Conservation (phyloP, 2,797 vertebrate species). For the Zenarchopterus dispar region DNA sequence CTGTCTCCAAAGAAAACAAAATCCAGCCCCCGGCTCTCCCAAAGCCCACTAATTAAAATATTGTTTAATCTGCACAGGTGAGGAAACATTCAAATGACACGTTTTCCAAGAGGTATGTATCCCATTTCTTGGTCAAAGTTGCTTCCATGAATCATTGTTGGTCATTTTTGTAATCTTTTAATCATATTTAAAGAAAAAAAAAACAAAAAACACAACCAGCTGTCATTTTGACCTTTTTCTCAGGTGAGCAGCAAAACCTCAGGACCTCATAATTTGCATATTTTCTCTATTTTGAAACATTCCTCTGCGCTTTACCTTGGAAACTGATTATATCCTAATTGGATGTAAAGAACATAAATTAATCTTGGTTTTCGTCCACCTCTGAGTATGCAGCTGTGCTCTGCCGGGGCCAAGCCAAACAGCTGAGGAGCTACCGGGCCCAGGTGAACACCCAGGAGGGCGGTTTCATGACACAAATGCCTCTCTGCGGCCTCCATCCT, state of each 20-base stretch:
- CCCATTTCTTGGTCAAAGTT: neutral
- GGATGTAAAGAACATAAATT: slow-evolving; percentile 48
- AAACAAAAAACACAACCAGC: neutral
- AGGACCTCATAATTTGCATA: slow-evolving; percentile 23
- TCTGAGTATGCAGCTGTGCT: slow-evolving; percentile 47
- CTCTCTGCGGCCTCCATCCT: slow-evolving; percentile 25
- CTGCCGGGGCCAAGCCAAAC: slow-evolving; percentile 66
- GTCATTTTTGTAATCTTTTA: neutral
- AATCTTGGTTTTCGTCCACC: slow-evolving; percentile 54
- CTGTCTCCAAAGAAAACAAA: slow-evolving; percentile 3
- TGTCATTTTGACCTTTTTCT: slow-evolving; percentile 28
- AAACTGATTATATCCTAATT: slow-evolving; percentile 56
- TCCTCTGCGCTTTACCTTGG: slow-evolving; percentile 45
- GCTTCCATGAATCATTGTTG: slow-evolving; percentile 6
- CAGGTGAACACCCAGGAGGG: slow-evolving; percentile 51
- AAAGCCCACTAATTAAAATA: slow-evolving; percentile 10
- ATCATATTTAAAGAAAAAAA: neutral
- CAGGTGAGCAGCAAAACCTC: slow-evolving; percentile 34
- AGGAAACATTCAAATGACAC: slow-evolving; percentile 6
- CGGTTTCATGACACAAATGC: slow-evolving; percentile 39
- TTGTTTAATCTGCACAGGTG: slow-evolving; percentile 2
- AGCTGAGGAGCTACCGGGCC: slow-evolving; percentile 56
- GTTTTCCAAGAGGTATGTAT: neutral
- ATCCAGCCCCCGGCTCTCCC: neutral
- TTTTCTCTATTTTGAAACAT: slow-evolving; percentile 41